A percentile compares a stretch with the other conserved stretches of the same genome.
Evolutionary conservation across 2,113 vertebrate genomes (phyloP).

Genomic region (Dromas ardeola): DNA sequence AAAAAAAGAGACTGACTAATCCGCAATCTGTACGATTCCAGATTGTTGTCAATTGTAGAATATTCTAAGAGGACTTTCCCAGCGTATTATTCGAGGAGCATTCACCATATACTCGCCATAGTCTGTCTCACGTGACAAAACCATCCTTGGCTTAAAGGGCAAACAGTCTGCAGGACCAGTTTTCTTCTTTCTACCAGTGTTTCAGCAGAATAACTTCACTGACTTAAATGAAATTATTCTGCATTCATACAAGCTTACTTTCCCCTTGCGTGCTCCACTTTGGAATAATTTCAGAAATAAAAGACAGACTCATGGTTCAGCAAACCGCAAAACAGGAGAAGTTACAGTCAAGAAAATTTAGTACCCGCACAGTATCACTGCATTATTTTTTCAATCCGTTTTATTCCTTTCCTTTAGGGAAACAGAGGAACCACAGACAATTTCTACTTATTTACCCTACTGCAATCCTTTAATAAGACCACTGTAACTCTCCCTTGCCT

Average conservation of each 20-base stretch:
- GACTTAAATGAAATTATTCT: background rate
- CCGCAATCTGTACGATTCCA: background rate
- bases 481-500: background rate
- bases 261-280: background rate
- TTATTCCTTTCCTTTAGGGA: background rate
- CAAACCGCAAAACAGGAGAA: background rate
- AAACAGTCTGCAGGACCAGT: background rate
- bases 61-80: background rate
- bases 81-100: background rate
- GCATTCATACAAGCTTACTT: background rate
- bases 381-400: background rate
- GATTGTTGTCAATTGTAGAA: background rate
- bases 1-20: background rate
- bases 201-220: background rate
- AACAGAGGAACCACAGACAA: background rate
- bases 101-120: background rate
- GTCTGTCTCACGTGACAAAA: background rate
- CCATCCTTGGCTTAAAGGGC: background rate
- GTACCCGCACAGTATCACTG: background rate
- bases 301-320: background rate
- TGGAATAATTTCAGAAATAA: slow-evolving; percentile 4
- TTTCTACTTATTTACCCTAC: background rate
- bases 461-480: background rate
- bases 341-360: background rate
- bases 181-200: background rate